Evolutionary conservation across 92 coral and sea anemone genomes (phyloP).

Genomic region (Siderastrea radians): DNA sequence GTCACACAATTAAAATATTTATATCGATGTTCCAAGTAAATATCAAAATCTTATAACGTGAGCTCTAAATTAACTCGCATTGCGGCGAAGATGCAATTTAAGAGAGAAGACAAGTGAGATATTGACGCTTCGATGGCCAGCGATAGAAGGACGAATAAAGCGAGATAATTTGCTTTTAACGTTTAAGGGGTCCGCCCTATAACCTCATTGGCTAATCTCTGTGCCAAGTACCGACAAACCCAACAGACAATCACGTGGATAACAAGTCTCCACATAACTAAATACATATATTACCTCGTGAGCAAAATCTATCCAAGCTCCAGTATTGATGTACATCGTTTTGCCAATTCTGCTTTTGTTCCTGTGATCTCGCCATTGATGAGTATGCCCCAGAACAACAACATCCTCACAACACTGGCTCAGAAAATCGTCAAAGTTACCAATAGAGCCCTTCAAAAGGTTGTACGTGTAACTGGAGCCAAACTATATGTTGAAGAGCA

Average conservation of each 20-base stretch:
- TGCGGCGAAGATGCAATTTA: too few relatives aligned
- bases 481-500: slow-evolving; percentile 1
- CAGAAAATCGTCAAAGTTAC: slow-evolving; percentile 35
- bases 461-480: slow-evolving; percentile 42
- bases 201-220: too few relatives aligned
- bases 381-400: slow-evolving; percentile 48
- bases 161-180: too few relatives aligned
- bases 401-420: slow-evolving; percentile 51
- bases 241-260: background rate
- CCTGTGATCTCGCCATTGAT: slow-evolving; percentile 25
- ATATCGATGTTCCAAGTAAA: too few relatives aligned
- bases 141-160: too few relatives aligned
- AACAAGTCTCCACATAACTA: too few relatives aligned
- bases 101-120: too few relatives aligned
- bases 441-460: slow-evolving; percentile 33
- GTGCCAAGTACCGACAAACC: background rate
- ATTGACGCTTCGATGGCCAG: too few relatives aligned
- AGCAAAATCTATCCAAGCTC: slow-evolving; percentile 46
- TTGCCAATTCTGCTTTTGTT: slow-evolving; percentile 32
- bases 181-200: too few relatives aligned
- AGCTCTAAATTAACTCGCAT: too few relatives aligned
- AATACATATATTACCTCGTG: slow-evolving; percentile 11
- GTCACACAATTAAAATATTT: too few relatives aligned
- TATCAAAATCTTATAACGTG: too few relatives aligned
- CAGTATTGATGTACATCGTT: slow-evolving; percentile 42